Evolutionary conservation across 1,140 invertebrate genomes (phyloP), one percentile per base, ranked within the genome.

Genomic region (Lasaia peninsularis): DNA sequence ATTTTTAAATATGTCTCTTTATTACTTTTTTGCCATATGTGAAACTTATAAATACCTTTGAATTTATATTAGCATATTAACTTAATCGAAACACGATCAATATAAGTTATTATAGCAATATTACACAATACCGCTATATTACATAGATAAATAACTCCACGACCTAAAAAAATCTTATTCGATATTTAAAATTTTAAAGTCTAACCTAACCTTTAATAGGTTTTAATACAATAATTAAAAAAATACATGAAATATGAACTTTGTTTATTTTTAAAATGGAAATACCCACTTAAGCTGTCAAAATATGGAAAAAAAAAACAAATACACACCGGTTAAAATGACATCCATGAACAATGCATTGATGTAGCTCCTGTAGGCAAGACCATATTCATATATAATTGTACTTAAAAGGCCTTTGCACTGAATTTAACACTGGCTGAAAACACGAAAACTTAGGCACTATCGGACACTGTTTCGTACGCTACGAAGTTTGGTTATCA

Each of bases 271-370:
- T 48, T 18, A 56, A 33, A 18, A 60, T 44, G 51, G 14, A 32
- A 31, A 53, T 35, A 53, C 52, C n/a, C 52, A 53, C 52, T n/a
- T 35, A 20, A 53, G 12, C 52, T 34, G 32, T 33, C 20, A 55
- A 55, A 40, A 11, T 55, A 3, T 3, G 28, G 12, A 37, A 60
- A 63, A 62, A 67, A 65, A 65, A 65, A 72, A 73, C 76, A 21
- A 21, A 48, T 48, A 88, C 85, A 82, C 83, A 88, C 85, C 85
- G 74, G 77, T 86, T 86, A 86, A 86, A 84, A 85, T 80, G 81
- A 86, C 85, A 86, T 88, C 85, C 85, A 88, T 88, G 85, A 88
- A 88, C 83, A 88, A 80, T 62, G 80, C 85, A 88, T 88, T 86
- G 85, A 86, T 76, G 78, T 81, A 63, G 73, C 72, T 85, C 75